Percentiles rank a stretch among this genome's conserved stretches.
Conservation (phyloP, 2,113 vertebrate species). For the Excalfactoria chinensis region DNA sequence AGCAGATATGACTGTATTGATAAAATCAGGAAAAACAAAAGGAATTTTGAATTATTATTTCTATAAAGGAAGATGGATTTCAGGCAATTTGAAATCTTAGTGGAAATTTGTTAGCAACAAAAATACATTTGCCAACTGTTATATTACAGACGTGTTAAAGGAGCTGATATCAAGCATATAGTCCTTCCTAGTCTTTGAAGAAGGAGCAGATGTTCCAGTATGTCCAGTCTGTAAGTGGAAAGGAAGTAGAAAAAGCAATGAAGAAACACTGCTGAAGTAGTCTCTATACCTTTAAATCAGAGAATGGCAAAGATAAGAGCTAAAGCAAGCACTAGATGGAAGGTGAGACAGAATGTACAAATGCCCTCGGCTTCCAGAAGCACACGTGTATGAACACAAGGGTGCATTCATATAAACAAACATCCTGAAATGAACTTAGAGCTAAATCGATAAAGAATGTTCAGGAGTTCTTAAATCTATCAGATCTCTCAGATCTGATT, state of each 20-base stretch:
- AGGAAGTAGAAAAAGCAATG: neutral
- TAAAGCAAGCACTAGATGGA: slow-evolving; percentile 9
- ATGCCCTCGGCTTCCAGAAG: neutral
- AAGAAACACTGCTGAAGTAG: slow-evolving; percentile 7
- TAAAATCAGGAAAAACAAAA: neutral
- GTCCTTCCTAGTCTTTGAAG: neutral
- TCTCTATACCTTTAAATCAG: slow-evolving; percentile 10
- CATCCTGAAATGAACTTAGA: neutral
- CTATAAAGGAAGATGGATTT: neutral
- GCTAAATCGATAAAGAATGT: neutral
- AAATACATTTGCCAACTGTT: slow-evolving; percentile 29
- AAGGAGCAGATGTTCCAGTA: slow-evolving; percentile 21
- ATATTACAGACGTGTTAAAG: neutral
- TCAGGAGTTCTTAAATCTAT: neutral
- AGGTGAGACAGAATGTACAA: neutral
- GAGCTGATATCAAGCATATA: neutral
- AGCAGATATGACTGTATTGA: neutral
- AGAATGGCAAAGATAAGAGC: neutral
- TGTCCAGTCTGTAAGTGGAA: neutral
- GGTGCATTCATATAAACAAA: neutral
- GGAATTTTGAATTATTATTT: neutral
- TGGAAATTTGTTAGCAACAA: slow-evolving; percentile 34
- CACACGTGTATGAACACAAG: neutral
- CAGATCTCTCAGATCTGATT: neutral
- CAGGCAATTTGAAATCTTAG: slow-evolving; percentile 12